These are phyloP conservation scores for Microplitis deprimator DNA, from an alignment of 2,888 invertebrate genomes.

Conservation along the genomic window DNA sequence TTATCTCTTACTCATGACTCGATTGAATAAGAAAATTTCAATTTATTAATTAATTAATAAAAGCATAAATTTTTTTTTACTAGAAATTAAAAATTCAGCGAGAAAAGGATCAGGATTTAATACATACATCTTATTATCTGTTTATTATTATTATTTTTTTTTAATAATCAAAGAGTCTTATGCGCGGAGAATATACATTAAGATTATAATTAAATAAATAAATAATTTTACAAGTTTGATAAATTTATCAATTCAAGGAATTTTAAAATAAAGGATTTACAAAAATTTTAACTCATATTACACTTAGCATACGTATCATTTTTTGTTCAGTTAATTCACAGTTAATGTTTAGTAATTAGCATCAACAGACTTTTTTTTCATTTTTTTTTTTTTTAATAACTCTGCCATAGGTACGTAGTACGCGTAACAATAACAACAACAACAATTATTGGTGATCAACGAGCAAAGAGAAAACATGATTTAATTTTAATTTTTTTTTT, in stretches of 20 bases:
- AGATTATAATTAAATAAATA: not conserved
- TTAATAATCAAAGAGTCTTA: not conserved
- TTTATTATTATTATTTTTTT: conserved; percentile 2
- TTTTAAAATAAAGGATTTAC: conserved; percentile 14
- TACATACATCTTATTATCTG: not conserved
- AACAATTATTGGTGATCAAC: conserved; percentile 49
- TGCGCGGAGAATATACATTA: conserved; percentile 5
- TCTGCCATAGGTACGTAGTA: conserved; percentile 48
- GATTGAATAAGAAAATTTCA: not conserved
- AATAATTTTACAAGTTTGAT: conserved; percentile 1
- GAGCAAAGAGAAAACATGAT: conserved; percentile 36
- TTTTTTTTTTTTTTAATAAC: conserved; percentile 2
- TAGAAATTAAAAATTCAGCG: too few relatives aligned
- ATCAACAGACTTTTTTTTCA: not conserved
- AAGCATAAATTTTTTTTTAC: not conserved
- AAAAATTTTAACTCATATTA: conserved; percentile 15
- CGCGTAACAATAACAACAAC: conserved; percentile 52
- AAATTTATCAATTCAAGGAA: not conserved
- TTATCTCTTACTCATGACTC: conserved; percentile 19
- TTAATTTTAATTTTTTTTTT: conserved; percentile 24
- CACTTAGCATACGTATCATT: not conserved
- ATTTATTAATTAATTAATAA: not conserved
- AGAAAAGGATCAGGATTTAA: conserved; percentile 3
- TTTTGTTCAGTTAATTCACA: not conserved
- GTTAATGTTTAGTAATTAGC: conserved; percentile 2